phyloP scores from a whole-genome alignment of 2,888 invertebrate genomes.

The Allolobophora icterica region DNA sequence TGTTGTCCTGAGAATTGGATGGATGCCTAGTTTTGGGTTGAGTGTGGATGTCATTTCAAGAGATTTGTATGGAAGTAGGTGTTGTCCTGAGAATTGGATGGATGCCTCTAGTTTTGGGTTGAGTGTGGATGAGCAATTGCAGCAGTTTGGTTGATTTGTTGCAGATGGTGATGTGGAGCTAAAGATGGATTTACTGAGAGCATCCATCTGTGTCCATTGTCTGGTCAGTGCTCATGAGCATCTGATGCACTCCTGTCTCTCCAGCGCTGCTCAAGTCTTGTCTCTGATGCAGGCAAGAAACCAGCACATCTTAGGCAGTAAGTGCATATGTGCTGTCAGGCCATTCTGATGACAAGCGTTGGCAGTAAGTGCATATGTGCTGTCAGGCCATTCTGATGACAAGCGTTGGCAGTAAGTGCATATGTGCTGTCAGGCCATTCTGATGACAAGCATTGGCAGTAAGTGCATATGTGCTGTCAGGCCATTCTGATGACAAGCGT shows the following conservation, averaged over 20 bases:
- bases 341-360: background rate
- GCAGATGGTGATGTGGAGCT: background rate
- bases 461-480: too few relatives aligned
- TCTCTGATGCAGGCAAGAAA: background rate
- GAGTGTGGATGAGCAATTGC: background rate
- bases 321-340: background rate
- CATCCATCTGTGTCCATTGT: background rate
- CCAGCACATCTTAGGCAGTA: background rate
- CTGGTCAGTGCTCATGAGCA: background rate
- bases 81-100: background rate
- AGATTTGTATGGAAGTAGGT: background rate
- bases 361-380: too few relatives aligned
- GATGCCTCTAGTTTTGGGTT: background rate
- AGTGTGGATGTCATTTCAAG: background rate
- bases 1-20: background rate
- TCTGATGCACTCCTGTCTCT: background rate
- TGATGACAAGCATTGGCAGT: too few relatives aligned
- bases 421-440: too few relatives aligned
- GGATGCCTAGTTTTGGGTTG: background rate
- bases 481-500: too few relatives aligned
- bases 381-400: too few relatives aligned
- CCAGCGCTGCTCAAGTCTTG: background rate
- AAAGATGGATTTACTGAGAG: constrained; percentile 7
- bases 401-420: too few relatives aligned
- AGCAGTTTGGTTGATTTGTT: background rate